Conservation (phyloP, 2,888 invertebrate species). For the Microctonus brassicae region DNA sequence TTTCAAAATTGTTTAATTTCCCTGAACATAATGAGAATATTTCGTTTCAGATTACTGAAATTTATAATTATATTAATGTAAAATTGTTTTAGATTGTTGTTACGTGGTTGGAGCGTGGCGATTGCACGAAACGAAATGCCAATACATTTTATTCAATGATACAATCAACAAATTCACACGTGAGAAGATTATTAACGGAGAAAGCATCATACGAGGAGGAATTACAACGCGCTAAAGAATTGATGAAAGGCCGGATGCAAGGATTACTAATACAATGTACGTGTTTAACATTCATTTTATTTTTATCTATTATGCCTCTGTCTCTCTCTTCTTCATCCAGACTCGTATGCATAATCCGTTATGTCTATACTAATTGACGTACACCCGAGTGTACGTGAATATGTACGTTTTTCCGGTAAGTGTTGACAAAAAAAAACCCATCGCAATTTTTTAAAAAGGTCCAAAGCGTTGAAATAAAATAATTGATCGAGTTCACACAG, state of each 20-base stretch:
- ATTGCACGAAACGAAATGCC: conserved; percentile 91
- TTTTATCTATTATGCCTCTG: conserved; percentile 45
- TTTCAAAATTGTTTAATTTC: too few species aligned
- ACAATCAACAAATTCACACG: conserved; percentile 93
- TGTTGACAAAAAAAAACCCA: not conserved
- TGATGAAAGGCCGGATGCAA: conserved; percentile 87
- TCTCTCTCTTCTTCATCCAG: conserved; percentile 34
- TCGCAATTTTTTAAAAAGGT: not conserved
- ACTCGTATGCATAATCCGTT: conserved; percentile 34
- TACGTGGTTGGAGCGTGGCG: conserved; percentile 94
- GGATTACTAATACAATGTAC: conserved; percentile 92
- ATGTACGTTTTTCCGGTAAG: conserved; percentile 30
- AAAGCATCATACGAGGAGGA: conserved; percentile 92
- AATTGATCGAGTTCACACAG: not conserved
- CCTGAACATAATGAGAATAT: too few species aligned
- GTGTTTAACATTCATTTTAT: conserved; percentile 68
- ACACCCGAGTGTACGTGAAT: conserved; percentile 32
- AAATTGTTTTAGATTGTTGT: conserved; percentile 77
- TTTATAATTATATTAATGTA: conserved; percentile 20
- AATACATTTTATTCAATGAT: conserved; percentile 96
- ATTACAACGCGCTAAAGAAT: conserved; percentile 85
- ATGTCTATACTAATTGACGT: conserved; percentile 30
- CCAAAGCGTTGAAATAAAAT: not conserved
- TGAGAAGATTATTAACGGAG: conserved; percentile 86
- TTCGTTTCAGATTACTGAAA: conserved; percentile 17